A percentile compares a stretch with the other conserved stretches of the same genome.
Conservation (phyloP, 37 sponge, comb jelly and placozoan genomes). For the Tethya wilhelma region DNA sequence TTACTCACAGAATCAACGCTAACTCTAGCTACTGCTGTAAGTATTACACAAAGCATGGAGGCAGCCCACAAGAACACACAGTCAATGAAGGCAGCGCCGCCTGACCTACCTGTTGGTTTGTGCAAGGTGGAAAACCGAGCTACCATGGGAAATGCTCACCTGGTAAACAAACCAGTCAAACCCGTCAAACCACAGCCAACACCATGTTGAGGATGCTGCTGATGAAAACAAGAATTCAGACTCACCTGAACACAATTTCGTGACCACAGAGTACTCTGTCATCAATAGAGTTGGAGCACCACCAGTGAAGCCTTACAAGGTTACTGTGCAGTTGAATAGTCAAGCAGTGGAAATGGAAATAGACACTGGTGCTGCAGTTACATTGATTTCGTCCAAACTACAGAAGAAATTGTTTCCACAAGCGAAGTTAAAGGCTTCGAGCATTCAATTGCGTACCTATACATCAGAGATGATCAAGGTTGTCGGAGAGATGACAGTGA, state of each 20-base stretch:
- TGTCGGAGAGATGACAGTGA: background rate
- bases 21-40: background rate
- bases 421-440: background rate
- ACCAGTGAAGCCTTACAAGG: background rate
- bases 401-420: background rate
- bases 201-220: background rate
- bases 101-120: background rate
- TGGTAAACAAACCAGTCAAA: no score
- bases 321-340: background rate
- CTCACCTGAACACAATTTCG: background rate
- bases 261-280: background rate
- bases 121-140: background rate
- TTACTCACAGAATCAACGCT: conserved; percentile 1
- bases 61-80: conserved; percentile 19
- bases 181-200: background rate
- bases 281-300: background rate
- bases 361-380: conserved; percentile 2
- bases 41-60: conserved; percentile 5
- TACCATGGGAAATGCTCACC: background rate
- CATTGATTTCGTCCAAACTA: background rate
- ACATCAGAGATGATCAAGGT: background rate
- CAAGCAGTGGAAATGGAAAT: background rate
- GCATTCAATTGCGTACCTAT: background rate
- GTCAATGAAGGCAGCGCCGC: background rate
- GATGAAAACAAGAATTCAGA: background rate